Evolutionary conservation across 2,797 vertebrate species (phyloP), one percentile per base, ranked within the genome.

Genomic region (Cyclura pinguis): DNA sequence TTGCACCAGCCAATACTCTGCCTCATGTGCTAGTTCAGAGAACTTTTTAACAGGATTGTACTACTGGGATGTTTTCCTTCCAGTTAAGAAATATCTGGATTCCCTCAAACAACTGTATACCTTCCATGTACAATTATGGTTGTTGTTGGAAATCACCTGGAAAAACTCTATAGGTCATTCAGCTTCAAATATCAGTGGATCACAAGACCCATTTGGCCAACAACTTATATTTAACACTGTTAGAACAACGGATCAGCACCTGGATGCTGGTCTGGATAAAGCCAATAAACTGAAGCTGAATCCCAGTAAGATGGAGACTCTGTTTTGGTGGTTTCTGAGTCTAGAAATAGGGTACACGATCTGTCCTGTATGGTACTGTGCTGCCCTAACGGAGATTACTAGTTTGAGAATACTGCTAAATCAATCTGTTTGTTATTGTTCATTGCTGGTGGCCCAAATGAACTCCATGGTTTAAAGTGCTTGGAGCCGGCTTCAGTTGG

Each of bases 161-260:
- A 89, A 57, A 85, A 85, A 27, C 22, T 80, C 50, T 89, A 32
- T 29, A 78, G 8, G 38, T 89, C 42, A 80, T 89, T 89, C 52
- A 74, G 78, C 14, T 67, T 9, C 74, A 77, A 50, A 74, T 89
- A 72, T 69, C 47, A 78, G 27, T n/a, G 85, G 88, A 89, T 80
- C 74, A 89, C 59, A 59, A 80, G 83, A 72, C 5, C 35, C 59
- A 69, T 16, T 4, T 85, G 83, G 76, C 47, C 76, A 89, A 76
- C 52, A 89, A n/a, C 73, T 89, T 78, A 38, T 55, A 88, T 8
- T 67, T 67, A 47, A 47, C 16, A 59, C 57, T 59, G 57, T 59
- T 59, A 59, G 9, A 59, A 16, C 57, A 59, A 59, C 20, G 57
- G 57, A 18, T 14, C 13, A 59, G 57, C 57, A 13, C 16, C 16